Conservation (phyloP, 2,888 invertebrate genomes). For the Endotricha flammealis region DNA sequence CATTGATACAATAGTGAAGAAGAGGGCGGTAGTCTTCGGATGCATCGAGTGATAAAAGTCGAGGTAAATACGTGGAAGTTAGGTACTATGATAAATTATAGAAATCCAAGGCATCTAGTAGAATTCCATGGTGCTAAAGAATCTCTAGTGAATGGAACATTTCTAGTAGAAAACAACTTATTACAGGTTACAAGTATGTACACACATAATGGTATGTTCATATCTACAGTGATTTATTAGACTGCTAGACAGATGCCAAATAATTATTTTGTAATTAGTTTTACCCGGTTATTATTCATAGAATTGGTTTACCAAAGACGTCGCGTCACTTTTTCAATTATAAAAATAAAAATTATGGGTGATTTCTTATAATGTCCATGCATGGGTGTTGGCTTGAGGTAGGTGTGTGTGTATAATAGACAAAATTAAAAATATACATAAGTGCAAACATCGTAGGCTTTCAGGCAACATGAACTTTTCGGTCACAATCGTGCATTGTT, state of each 20-base stretch:
- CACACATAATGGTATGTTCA: conserved; percentile 21
- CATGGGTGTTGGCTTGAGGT: conserved; percentile 45
- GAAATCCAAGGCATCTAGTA: conserved; percentile 35
- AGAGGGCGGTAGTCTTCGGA: conserved; percentile 73
- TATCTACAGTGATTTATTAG: conserved; percentile 22
- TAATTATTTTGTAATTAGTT: no score
- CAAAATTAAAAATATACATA: conserved; percentile 35
- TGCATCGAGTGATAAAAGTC: conserved; percentile 57
- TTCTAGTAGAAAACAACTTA: no score
- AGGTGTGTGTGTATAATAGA: conserved; percentile 37
- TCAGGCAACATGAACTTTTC: conserved; percentile 66
- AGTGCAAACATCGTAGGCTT: conserved; percentile 60
- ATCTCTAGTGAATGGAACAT: conserved; percentile 49
- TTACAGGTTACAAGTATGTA: conserved; percentile 27
- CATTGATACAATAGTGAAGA: conserved; percentile 78
- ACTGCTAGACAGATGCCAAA: no score
- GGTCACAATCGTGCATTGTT: conserved; percentile 57
- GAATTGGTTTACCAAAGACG: no score
- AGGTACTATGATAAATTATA: conserved; percentile 27
- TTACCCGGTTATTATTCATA: no score
- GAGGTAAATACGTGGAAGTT: conserved; percentile 32
- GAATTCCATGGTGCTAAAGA: conserved; percentile 42
- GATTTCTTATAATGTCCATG: conserved; percentile 48
- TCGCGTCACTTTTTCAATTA: neutral
- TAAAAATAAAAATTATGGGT: conserved; percentile 25